Conservation (phyloP, 2,888 invertebrate genomes). For the Pherbina coryleti region DNA sequence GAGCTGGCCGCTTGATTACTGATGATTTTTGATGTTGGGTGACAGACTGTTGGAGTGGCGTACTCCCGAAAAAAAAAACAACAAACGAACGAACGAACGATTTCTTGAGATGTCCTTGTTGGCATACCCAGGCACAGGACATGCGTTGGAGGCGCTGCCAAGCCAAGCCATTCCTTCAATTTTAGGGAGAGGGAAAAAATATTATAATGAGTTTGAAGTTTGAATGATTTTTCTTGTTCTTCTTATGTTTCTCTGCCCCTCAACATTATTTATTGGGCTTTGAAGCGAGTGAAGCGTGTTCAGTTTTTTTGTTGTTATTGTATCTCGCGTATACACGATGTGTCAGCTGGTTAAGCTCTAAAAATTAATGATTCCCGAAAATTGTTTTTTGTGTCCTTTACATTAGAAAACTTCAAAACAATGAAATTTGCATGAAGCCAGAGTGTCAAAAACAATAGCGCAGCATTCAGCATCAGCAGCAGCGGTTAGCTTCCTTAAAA, state of each 20-base stretch:
- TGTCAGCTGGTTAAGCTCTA: constrained; percentile 70
- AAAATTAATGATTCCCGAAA: constrained; percentile 66
- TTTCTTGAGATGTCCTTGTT: not conserved
- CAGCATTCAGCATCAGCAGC: not conserved
- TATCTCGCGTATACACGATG: constrained; percentile 51
- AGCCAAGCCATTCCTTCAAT: not conserved
- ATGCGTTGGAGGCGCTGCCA: not conserved
- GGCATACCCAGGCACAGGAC: not conserved
- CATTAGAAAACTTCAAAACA: not conserved
- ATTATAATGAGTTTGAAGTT: constrained; percentile 19
- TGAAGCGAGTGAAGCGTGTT: not conserved
- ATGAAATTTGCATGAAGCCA: constrained; percentile 9
- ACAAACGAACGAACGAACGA: not conserved
- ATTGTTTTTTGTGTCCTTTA: constrained; percentile 28
- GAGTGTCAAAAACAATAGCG: not conserved
- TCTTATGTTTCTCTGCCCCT: not conserved
- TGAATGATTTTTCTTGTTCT: not conserved
- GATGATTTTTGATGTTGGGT: constrained; percentile 26
- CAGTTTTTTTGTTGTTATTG: constrained; percentile 20
- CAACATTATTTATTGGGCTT: not conserved
- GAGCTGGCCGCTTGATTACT: not conserved
- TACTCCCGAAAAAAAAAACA: not conserved
- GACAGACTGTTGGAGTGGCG: not conserved
- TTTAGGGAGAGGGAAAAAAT: not conserved
- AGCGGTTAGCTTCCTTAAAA: too few relatives aligned